Evolutionary conservation across 2,797 vertebrate species (phyloP), one percentile per base, ranked within the genome.

Genomic region (Streptopelia turtur): DNA sequence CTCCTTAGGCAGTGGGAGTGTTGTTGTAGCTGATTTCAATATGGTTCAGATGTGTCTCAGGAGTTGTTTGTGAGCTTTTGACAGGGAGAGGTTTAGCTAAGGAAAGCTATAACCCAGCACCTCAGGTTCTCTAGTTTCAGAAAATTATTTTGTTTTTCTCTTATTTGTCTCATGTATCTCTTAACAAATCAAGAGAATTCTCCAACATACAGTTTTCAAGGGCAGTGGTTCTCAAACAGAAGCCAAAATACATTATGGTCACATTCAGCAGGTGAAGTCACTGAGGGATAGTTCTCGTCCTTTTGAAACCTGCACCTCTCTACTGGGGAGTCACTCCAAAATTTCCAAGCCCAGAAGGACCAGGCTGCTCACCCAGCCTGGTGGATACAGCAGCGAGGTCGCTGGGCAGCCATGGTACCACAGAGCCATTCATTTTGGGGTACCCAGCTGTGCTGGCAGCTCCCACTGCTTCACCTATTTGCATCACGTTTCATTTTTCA

Each of bases 381-480:
- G 28, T 2, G 3, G 10, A 14, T 0, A 18, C 21, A 50, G 53
- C 52, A 53, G 60, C 1, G 4, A 25, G 39, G 37, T 25, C 2
- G 2, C 3, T 39, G 28, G 15, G 53, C 53, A 76, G 50, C 23
- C 65, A 39, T 15, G 16, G 0, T 28, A 65, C 8, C 10, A 1
- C n/a, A 69, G 33, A 83, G n/a, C 11, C 55, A 6, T 12, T 37
- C 31, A 30, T 59, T 17, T 50, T 20, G 12, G 55, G 13, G 6
- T 41, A 31, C 41, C 76, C 47, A 50, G 35, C 61, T 43, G 37
- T 64, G 49, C 50, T 78, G 10, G 41, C 75, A 21, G 60, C 25
- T 75, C 45, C 49, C 71, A 43, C 70, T 20, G 49, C 78, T 90
- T 85, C 5, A 0, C 22, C 3, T 37, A 22, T 31, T 56, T 47